Base-by-base conservation (phyloP, 2,888 invertebrate genomes). In the Beris chalybata region DNA sequence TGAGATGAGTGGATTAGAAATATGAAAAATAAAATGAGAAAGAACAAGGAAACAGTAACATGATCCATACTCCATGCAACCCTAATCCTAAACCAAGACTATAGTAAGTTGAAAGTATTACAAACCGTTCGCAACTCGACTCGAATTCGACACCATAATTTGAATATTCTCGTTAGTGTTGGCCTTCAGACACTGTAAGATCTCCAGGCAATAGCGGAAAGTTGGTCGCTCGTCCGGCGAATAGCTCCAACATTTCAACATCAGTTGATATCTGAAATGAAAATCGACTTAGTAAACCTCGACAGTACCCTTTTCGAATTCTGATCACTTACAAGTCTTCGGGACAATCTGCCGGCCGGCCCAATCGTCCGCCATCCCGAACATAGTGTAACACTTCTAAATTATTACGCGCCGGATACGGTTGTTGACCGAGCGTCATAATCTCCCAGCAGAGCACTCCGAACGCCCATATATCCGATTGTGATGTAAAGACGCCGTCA, bases 381-480 rank as follows among this genome's bases (percentile, higher is more conserved):
- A 98, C 95, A 78, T 92, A 93, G 73, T 92, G 88, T 67, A 97
- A 82, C 31, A 98, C 97, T 79, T 97, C 95, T 12, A 92, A 84
- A 82, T 98, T 97, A 67, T 91, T 92, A 70, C 93, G 85, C 9
- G 95, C 95, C 5, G 93, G 95, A 82, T 99, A 99, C 0, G 99
- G 99, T 77, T 97, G 95, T 76, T 96, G 94, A 0, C 98, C 98
- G 58, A 98, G 82, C 0, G 97, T 95, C 77, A 98, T 87, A 56
- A 98, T 93, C 84, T 99, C 99, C 97, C 97, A 98, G 76, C 97
- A 87, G 4, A 98, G 83, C 0, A 98, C 92, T 0, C 92, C 93
- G 82, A 94, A 95, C 0, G 94, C 90, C 97, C 97, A 97, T 4
- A 97, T 96, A 79, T 98, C 98, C 0, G 95, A 95, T 77, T 97